Evolutionary conservation across 1,140 invertebrate genomes (phyloP).

Genomic region (Temnothorax nylanderi): DNA sequence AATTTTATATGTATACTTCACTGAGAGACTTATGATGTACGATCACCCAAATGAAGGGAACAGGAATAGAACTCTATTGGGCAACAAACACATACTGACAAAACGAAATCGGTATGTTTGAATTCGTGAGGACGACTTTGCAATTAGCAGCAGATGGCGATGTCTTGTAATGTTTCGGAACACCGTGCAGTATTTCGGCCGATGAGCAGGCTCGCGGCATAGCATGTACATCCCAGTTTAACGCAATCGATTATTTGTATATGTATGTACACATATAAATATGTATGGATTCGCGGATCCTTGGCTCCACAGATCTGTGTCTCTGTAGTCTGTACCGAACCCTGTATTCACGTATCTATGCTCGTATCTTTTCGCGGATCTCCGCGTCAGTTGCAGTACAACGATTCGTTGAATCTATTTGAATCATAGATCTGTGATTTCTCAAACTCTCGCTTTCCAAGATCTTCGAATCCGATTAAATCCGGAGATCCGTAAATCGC

Average conservation of each 20-base stretch:
- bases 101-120: conserved; percentile 20
- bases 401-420: neutral
- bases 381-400: neutral
- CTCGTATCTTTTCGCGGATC: neutral
- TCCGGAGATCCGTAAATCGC: neutral
- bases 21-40: neutral
- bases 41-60: neutral
- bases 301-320: neutral
- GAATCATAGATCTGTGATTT: neutral
- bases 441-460: neutral
- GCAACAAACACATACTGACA: neutral
- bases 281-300: neutral
- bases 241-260: conserved; percentile 33
- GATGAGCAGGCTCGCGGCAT: conserved; percentile 83
- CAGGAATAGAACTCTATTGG: neutral
- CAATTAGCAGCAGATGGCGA: conserved; percentile 20
- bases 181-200: conserved; percentile 83
- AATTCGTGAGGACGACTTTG: conserved; percentile 38
- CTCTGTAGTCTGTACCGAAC: neutral
- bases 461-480: neutral
- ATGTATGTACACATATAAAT: conserved; percentile 37
- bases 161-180: conserved; percentile 69
- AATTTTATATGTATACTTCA: conserved; percentile 27
- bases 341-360: neutral
- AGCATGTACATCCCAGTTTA: conserved; percentile 69